phyloP scores from a whole-genome alignment of 2,888 invertebrate species.

The Synergus gifuensis region DNA sequence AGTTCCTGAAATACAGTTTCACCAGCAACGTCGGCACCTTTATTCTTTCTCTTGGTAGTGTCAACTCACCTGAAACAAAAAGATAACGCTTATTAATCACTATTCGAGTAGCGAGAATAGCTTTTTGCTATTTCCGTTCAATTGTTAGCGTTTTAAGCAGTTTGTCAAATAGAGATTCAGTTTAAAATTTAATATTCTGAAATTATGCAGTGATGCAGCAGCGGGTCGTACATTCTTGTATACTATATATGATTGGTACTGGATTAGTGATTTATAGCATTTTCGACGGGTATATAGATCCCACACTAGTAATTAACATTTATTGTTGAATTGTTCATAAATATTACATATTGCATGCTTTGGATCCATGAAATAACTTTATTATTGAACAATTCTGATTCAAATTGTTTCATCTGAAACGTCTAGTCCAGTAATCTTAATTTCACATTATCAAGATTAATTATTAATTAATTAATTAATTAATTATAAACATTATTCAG shows the following conservation, averaged over 20 bases:
- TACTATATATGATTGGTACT: conserved; percentile 6
- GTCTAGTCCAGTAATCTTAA: too few species aligned
- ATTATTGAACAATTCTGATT: background rate
- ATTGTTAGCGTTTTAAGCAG: background rate
- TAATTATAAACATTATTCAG: too few species aligned
- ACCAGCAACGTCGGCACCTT: conserved; percentile 34
- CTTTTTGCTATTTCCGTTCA: conserved; percentile 1
- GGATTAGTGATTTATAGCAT: conserved; percentile 33
- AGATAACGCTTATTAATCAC: conserved; percentile 46
- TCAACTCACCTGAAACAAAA: conserved; percentile 54
- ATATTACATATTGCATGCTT: conserved; percentile 13
- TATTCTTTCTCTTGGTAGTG: conserved; percentile 43
- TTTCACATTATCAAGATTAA: too few species aligned
- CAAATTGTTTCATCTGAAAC: background rate
- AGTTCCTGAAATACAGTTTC: conserved; percentile 23
- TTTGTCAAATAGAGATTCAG: background rate
- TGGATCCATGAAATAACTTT: conserved; percentile 12
- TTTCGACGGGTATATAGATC: conserved; percentile 12
- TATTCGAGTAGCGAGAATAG: conserved; percentile 11
- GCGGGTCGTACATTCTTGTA: conserved; percentile 47
- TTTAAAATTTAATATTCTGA: conserved; percentile 33
- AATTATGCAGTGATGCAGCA: conserved; percentile 55
- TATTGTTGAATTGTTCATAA: background rate
- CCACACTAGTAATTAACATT: background rate
- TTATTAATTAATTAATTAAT: too few species aligned